A percentile compares a stretch with the other conserved stretches of the same genome.
Evolutionary conservation across 2,888 invertebrate species (phyloP).

Genomic region (Scaptomyza cyrtandrae): DNA sequence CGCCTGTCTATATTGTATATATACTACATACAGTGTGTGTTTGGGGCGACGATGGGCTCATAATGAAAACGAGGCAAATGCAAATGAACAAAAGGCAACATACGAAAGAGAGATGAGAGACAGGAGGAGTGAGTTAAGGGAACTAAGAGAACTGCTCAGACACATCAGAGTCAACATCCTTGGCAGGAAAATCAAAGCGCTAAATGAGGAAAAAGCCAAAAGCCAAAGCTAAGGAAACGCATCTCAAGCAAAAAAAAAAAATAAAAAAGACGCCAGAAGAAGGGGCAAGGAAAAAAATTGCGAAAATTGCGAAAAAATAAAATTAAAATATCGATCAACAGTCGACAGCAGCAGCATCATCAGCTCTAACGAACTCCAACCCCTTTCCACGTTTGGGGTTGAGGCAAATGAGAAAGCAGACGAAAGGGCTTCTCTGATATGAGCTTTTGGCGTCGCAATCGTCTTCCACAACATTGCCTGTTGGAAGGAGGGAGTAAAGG

Average conservation of each 20-base stretch:
- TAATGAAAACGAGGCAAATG: conserved; percentile 79
- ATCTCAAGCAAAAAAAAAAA: conserved; percentile 48
- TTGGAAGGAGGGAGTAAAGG: too few species aligned
- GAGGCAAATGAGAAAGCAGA: conserved; percentile 63
- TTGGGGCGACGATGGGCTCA: conserved; percentile 51
- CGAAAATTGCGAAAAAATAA: conserved; percentile 70
- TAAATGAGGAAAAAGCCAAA: conserved; percentile 69
- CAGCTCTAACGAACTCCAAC: conserved; percentile 82
- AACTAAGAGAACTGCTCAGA: conserved; percentile 18
- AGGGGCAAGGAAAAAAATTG: conserved; percentile 24
- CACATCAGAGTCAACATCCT: conserved; percentile 67
- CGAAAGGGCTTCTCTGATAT: conserved; percentile 66
- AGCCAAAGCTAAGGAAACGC: conserved; percentile 77
- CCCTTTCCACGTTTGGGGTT: conserved; percentile 63
- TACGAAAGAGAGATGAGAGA: conserved; percentile 4
- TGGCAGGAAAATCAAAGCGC: conserved; percentile 74
- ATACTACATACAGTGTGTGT: conserved; percentile 21
- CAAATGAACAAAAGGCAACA: conserved; percentile 78
- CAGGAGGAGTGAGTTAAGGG: not conserved
- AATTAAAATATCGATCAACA: conserved; percentile 84
- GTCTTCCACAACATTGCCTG: not conserved
- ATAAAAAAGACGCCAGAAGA: conserved; percentile 7
- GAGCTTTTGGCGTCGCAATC: conserved; percentile 50
- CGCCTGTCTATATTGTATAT: conserved; percentile 18
- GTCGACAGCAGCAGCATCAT: conserved; percentile 50